Conservation (phyloP, 1,140 invertebrate species). For the Phortica variegata region DNA sequence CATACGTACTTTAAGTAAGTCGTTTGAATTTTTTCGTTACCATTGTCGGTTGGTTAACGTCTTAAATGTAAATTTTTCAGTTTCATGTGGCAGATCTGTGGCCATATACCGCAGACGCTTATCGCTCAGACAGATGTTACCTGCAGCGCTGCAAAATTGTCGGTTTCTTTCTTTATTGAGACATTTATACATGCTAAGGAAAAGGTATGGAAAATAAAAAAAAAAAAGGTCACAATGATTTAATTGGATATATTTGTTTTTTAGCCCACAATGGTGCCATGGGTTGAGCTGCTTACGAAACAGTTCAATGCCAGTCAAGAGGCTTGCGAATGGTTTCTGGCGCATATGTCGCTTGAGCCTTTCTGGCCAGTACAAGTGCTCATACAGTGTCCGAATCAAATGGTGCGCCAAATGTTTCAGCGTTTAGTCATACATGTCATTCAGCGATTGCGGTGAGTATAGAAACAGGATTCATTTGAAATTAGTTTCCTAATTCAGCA, state of each 20-base stretch:
- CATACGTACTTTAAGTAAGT: constrained; percentile 90
- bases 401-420: constrained; percentile 93
- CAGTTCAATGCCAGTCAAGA: constrained; percentile 89
- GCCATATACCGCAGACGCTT: constrained; percentile 86
- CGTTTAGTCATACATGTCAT: constrained; percentile 92
- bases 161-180: constrained; percentile 92
- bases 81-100: constrained; percentile 96
- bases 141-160: constrained; percentile 82
- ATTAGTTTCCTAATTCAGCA: constrained; percentile 4
- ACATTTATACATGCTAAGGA: constrained; percentile 96
- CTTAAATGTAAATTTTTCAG: constrained; percentile 64
- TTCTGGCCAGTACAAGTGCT: constrained; percentile 95
- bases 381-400: constrained; percentile 94
- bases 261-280: constrained; percentile 91
- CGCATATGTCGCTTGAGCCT: constrained; percentile 87
- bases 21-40: neutral
- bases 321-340: constrained; percentile 89
- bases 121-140: constrained; percentile 77
- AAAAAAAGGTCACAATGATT: no score
- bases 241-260: constrained; percentile 1
- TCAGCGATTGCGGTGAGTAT: constrained; percentile 69
- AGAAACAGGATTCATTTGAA: neutral
- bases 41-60: constrained; percentile 16
- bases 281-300: constrained; percentile 92
- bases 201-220: constrained; percentile 64